Evolutionary conservation across 2,113 vertebrate species (phyloP), one percentile per base, ranked within the genome.

Genomic region (Craseonycteris thonglongyai): DNA sequence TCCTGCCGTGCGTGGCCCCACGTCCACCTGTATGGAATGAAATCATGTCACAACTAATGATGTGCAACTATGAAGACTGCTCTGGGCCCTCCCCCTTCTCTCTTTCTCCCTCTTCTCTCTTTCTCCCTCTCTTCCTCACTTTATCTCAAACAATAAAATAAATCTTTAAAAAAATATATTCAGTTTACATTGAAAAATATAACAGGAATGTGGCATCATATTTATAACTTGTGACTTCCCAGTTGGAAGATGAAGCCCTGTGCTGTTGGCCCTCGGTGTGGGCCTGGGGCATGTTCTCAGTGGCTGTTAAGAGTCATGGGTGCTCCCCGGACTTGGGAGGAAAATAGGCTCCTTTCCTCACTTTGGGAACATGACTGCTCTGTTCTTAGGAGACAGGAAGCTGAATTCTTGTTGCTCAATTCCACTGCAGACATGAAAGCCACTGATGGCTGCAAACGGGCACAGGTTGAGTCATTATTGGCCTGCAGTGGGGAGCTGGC

Each of bases 191-290:
- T 33, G 35, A 83, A 76, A 86, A 65, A 65, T 75, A 33, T 42
- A 45, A 24, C 7, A 38, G 71, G 42, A 65, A 5, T 0, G 10
- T 56, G 30, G 24, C 4, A 0, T 40, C 15, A 0, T 6, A 13
- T 91, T 51, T 92, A 28, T 78, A 74, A 94, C 21, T 45, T n/a
- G 8, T 11, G 42, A 18, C 6, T 0, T 24, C 16, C 38, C 2
- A 0, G 18, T 4, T 75, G 47, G 49, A 81, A 80, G 93, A 80
- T 1, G 42, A n/a, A 28, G 61, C 7, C 2, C 1, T 2, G 30
- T 45, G 40, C 22, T 69, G 30, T 9, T 68, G n/a, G 24, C 16
- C 56, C 15, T 92, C 66, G n/a, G 40, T n/a, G n/a, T 33, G 58
- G 45, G 21, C 35, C 7, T 30, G 71, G 80, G 71, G 40, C 28